phyloP scores from a whole-genome alignment of 1,140 invertebrate genomes.

The Triops longicaudatus region DNA sequence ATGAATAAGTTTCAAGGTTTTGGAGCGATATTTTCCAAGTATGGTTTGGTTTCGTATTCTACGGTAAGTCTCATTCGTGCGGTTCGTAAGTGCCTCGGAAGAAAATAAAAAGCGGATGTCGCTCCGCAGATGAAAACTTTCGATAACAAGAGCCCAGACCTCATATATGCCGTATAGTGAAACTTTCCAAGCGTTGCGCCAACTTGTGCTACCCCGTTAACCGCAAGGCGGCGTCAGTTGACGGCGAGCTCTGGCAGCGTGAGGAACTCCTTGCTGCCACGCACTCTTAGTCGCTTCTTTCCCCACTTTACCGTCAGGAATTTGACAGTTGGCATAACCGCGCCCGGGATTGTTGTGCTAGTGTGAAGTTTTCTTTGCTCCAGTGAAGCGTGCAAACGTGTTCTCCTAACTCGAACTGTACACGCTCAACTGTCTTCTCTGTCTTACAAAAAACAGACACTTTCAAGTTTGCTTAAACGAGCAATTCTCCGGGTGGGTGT shows the following conservation, averaged over 20 bases:
- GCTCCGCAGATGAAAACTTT: background rate
- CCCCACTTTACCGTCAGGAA: background rate
- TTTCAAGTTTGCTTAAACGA: background rate
- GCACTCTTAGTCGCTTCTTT: background rate
- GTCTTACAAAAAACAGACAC: background rate
- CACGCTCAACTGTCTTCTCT: background rate
- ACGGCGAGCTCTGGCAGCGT: conserved; percentile 9
- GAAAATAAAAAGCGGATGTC: background rate
- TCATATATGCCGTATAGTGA: no score
- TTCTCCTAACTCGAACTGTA: background rate
- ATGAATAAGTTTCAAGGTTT: no score
- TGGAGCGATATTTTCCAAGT: background rate
- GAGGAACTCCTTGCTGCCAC: conserved; percentile 1
- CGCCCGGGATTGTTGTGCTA: conserved; percentile 2
- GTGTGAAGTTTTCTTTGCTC: background rate
- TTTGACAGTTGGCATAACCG: conserved; percentile 8
- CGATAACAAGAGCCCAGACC: background rate
- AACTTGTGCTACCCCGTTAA: background rate
- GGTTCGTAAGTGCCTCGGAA: background rate
- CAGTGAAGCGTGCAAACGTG: background rate
- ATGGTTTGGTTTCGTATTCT: background rate
- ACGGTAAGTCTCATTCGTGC: background rate
- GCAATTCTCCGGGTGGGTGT: background rate
- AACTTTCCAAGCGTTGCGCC: background rate
- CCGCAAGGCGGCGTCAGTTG: conserved; percentile 13